These are phyloP conservation scores for Phengaris arion DNA, from an alignment of 2,888 invertebrate genomes.

Conservation along the genomic window DNA sequence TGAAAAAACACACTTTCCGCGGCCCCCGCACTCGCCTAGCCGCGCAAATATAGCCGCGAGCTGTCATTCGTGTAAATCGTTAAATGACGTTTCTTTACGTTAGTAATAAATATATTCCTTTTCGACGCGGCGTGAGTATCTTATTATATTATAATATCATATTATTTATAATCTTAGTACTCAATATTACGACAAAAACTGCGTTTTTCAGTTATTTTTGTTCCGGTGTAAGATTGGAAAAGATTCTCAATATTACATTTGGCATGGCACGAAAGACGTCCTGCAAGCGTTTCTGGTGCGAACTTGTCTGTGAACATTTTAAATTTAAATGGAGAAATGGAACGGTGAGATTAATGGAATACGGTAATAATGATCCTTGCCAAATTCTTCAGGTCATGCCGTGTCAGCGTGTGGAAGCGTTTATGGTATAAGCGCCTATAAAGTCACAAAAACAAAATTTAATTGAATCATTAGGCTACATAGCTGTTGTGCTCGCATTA, in stretches of 20 bases:
- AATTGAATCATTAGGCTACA: constrained; percentile 35
- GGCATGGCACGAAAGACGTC: neutral
- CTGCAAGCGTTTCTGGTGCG: constrained; percentile 9
- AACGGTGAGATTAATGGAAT: constrained; percentile 6
- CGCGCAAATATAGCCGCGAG: too few relatives aligned
- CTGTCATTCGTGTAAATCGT: too few relatives aligned
- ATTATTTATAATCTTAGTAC: too few relatives aligned
- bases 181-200: neutral
- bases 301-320: constrained; percentile 14
- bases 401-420: neutral
- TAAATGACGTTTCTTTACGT: too few relatives aligned
- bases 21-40: too few relatives aligned
- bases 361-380: constrained; percentile 16
- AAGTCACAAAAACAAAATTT: constrained; percentile 16
- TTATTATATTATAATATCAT: too few relatives aligned
- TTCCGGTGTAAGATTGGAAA: neutral
- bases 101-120: too few relatives aligned
- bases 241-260: constrained; percentile 2
- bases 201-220: neutral
- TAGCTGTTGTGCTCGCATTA: too few relatives aligned
- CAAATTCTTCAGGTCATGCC: constrained; percentile 15
- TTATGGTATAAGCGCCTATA: neutral
- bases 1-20: too few relatives aligned
- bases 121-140: too few relatives aligned
- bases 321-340: constrained; percentile 21